Evolutionary conservation across 2,113 vertebrate species (phyloP), one percentile per base, ranked within the genome.

Genomic region (Microtus montanus): DNA sequence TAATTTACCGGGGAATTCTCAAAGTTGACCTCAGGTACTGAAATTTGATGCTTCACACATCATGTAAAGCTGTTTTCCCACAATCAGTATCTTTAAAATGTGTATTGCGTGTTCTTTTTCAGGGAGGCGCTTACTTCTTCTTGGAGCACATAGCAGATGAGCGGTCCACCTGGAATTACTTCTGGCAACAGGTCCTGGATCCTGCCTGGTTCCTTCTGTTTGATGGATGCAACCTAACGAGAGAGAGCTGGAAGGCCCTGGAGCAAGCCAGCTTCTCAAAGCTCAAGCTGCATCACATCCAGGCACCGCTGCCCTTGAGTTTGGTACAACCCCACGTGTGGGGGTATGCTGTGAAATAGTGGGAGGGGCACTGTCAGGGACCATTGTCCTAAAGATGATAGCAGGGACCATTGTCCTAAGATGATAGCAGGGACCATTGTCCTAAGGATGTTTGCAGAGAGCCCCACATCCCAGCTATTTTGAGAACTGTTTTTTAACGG

Each of bases 61-160:
- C 24, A 95, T 79, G 30, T 20, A 68, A 49, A 58, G 47, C 24
- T 70, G 19, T 77, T 86, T 73, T 41, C 66, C 52, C 20, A 15
- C 75, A 95, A 80, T 33, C 88, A 49, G 87, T 75, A 33, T 77
- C 20, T 20, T 85, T 85, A 3, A 41, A 70, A 30, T 58, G 14
- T 58, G 41, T 44, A 0, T 54, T 70, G 28, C 10, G 44, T 12
- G 30, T 38, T 41, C 49, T 71, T 64, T 74, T 82, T 86, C 97
- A 99, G 99, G 99, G 99, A 90, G 99, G 99, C 2, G 99, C 98
- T 26, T 99, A 99, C 96, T 99, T 98, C 97, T 99, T 99, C 96
- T 20, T 99, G 71, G 99, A 99, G 87, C 99, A 99, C 0, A 99
- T 99, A 24, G 98, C 98, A 0, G 98, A 98, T 0, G 98, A 99